Percentiles rank a stretch among this genome's conserved stretches.
Evolutionary conservation across 2,797 vertebrate genomes (phyloP).

Genomic region (Clamator glandarius): DNA sequence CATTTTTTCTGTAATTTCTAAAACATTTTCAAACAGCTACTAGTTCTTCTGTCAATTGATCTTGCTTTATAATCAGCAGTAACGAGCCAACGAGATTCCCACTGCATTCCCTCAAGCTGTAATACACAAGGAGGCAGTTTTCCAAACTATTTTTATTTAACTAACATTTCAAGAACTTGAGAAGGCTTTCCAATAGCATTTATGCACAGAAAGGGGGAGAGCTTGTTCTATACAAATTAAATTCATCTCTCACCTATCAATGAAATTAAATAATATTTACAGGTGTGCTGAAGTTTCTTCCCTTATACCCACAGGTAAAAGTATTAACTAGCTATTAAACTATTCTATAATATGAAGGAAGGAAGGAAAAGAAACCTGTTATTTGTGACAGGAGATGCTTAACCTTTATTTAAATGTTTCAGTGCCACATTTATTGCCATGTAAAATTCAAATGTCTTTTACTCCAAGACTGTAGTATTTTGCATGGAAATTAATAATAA

Average conservation of each 20-base stretch:
- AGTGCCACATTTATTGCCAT: neutral
- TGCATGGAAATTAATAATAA: neutral
- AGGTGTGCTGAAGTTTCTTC: neutral
- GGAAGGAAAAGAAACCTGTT: neutral
- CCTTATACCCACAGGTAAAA: neutral
- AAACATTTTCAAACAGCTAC: slow-evolving; percentile 61
- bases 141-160: slow-evolving; percentile 53
- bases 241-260: neutral
- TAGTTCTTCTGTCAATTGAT: slow-evolving; percentile 47
- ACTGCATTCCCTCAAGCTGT: slow-evolving; percentile 23
- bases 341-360: neutral
- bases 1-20: slow-evolving; percentile 50
- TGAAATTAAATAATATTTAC: neutral
- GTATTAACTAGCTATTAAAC: neutral
- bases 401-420: neutral
- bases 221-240: neutral
- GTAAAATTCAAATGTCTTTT: neutral
- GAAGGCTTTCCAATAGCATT: neutral
- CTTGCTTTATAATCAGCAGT: slow-evolving; percentile 55
- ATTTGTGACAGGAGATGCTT: neutral
- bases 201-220: neutral
- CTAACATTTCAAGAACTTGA: slow-evolving; percentile 27
- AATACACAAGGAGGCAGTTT: slow-evolving; percentile 34
- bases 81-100: slow-evolving; percentile 44
- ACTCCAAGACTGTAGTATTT: neutral